Conservation (phyloP, 2,113 vertebrate genomes). For the Psammodynastes pulverulentus region DNA sequence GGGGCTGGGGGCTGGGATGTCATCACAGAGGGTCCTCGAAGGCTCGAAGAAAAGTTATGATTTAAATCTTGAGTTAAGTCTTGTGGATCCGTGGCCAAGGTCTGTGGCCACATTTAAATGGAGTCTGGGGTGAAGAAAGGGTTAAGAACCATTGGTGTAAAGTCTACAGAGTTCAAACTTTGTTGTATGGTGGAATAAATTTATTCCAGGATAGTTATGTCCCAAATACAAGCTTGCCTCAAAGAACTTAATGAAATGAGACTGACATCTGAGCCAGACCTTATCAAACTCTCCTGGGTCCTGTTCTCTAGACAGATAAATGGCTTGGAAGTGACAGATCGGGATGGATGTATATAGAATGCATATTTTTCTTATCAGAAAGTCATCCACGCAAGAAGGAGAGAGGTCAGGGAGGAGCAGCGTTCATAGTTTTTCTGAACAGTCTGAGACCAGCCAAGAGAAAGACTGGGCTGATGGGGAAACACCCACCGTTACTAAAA, state of each 20-base stretch:
- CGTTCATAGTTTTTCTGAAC: conserved; percentile 52
- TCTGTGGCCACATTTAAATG: background rate
- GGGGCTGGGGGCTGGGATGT: background rate
- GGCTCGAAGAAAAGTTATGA: background rate
- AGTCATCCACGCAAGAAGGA: conserved; percentile 55
- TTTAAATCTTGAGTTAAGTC: background rate
- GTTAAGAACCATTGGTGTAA: background rate
- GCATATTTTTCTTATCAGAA: conserved; percentile 52
- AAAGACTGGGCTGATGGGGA: conserved; percentile 51
- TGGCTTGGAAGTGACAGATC: background rate
- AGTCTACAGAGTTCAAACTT: background rate
- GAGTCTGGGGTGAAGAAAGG: background rate
- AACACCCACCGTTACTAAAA: conserved; percentile 38
- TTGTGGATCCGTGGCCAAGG: background rate
- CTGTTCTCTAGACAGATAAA: background rate
- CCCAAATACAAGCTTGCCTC: background rate
- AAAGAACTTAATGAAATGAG: background rate
- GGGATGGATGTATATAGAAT: background rate
- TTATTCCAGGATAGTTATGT: background rate
- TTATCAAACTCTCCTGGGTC: background rate
- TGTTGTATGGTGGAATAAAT: background rate
- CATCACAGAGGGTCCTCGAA: background rate
- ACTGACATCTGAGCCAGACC: background rate
- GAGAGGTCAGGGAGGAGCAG: conserved; percentile 68
- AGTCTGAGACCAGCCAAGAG: conserved; percentile 54